Conservation (phyloP, 2,797 vertebrate species). For the Pipistrellus nathusii region DNA sequence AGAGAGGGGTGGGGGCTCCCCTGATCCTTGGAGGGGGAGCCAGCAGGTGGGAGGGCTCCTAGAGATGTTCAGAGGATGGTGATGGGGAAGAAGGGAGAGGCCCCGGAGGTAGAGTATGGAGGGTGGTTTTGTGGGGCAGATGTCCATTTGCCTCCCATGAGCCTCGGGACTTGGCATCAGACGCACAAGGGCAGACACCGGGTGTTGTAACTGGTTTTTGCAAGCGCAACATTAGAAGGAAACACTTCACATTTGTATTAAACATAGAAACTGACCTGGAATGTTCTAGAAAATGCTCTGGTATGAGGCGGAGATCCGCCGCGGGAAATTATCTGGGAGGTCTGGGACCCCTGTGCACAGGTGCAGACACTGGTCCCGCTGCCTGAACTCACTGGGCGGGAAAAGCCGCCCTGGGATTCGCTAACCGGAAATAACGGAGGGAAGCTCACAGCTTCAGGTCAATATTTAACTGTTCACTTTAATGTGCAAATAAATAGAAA, state of each 20-base stretch:
- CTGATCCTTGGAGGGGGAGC: background rate
- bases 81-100: background rate
- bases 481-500: slow-evolving; percentile 92
- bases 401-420: accelerated
- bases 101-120: background rate
- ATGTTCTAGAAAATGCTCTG: background rate
- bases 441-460: slow-evolving; percentile 73
- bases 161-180: background rate
- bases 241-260: background rate
- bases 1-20: background rate
- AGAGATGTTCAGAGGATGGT: background rate
- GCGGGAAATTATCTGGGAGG: accelerated
- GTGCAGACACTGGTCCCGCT: too few species aligned
- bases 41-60: background rate
- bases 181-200: background rate
- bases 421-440: background rate
- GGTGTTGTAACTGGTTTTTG: background rate
- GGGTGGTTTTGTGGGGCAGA: background rate
- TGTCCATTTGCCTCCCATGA: background rate
- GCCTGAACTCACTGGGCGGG: accelerated
- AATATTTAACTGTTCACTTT: slow-evolving; percentile 88
- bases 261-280: background rate
- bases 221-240: accelerated
- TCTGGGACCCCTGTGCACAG: accelerated
- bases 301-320: accelerated